Conservation (phyloP, 2,888 invertebrate genomes). For the Drosophila meridionalis region DNA sequence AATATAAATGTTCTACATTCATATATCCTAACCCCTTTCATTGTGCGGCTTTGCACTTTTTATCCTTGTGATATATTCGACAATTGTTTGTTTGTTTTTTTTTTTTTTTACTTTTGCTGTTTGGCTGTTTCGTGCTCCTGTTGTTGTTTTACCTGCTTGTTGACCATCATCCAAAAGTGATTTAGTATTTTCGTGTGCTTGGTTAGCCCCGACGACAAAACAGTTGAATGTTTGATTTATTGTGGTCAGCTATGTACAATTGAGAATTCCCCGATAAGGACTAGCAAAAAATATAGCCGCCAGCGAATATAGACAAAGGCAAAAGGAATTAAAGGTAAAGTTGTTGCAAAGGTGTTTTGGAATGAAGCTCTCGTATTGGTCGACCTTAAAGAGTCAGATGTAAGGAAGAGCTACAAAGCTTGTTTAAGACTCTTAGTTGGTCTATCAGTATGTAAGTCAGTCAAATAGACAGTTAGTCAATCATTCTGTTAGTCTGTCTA, state of each 20-base stretch:
- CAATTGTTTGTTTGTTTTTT: slow-evolving; percentile 14
- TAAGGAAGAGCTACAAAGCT: not conserved
- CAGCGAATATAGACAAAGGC: slow-evolving; percentile 12
- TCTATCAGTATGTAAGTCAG: not conserved
- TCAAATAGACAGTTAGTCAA: not conserved
- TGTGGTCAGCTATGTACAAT: slow-evolving; percentile 44
- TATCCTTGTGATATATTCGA: slow-evolving; percentile 16
- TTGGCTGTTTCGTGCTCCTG: slow-evolving; percentile 13
- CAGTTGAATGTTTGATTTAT: slow-evolving; percentile 73
- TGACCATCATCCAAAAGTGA: slow-evolving; percentile 46
- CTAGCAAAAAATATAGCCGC: not conserved
- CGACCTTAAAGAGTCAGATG: not conserved
- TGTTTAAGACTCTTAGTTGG: not conserved
- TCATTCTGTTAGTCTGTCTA: not conserved
- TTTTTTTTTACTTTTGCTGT: not conserved
- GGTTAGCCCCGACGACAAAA: slow-evolving; percentile 58
- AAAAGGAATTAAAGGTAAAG: not conserved
- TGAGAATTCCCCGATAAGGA: slow-evolving; percentile 37
- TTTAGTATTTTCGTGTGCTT: slow-evolving; percentile 50
- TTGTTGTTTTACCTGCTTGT: slow-evolving; percentile 28
- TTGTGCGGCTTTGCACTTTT: slow-evolving; percentile 36
- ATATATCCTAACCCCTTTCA: slow-evolving; percentile 18
- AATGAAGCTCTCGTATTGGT: not conserved
- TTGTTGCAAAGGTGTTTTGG: not conserved
- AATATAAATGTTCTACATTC: slow-evolving; percentile 7